Evolutionary conservation across 1,140 invertebrate species (phyloP).

Genomic region (Latrodectus geometricus): DNA sequence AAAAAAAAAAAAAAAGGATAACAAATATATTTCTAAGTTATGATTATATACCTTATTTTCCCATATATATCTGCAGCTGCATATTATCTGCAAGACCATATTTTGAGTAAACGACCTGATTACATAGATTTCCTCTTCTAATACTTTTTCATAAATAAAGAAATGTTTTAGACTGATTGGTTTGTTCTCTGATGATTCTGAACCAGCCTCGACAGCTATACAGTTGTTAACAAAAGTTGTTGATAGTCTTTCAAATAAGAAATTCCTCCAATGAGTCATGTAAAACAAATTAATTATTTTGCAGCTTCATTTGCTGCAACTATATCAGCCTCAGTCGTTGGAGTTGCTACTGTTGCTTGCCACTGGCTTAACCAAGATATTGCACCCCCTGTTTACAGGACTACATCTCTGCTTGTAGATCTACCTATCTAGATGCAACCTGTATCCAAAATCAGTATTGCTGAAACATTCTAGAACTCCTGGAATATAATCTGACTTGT

Average conservation of each 20-base stretch:
- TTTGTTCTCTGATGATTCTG: constrained; percentile 68
- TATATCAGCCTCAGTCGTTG: constrained; percentile 53
- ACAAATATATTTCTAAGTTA: too few relatives aligned
- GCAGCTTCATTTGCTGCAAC: constrained; percentile 3
- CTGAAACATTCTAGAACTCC: constrained; percentile 59
- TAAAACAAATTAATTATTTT: constrained; percentile 39
- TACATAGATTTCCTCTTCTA: too few relatives aligned
- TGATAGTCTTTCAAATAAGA: neutral
- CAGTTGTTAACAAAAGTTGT: constrained; percentile 64
- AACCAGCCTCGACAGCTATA: constrained; percentile 65
- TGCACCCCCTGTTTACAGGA: constrained; percentile 8
- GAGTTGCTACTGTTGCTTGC: constrained; percentile 42
- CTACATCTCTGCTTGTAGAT: constrained; percentile 32
- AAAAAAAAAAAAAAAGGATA: too few relatives aligned
- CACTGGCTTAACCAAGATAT: constrained; percentile 36
- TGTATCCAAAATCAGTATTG: constrained; percentile 70
- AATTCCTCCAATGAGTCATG: constrained; percentile 4
- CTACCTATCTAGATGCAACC: constrained; percentile 63
- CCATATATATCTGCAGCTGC: too few relatives aligned
- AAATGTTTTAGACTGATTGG: too few relatives aligned
- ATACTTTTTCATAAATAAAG: too few relatives aligned
- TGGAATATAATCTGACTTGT: constrained; percentile 9
- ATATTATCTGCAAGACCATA: too few relatives aligned
- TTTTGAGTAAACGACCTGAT: too few relatives aligned
- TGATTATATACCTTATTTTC: too few relatives aligned